Evolutionary conservation across 2,888 invertebrate species (phyloP), one percentile per base, ranked within the genome.

Genomic region (Tridacna crocea): DNA sequence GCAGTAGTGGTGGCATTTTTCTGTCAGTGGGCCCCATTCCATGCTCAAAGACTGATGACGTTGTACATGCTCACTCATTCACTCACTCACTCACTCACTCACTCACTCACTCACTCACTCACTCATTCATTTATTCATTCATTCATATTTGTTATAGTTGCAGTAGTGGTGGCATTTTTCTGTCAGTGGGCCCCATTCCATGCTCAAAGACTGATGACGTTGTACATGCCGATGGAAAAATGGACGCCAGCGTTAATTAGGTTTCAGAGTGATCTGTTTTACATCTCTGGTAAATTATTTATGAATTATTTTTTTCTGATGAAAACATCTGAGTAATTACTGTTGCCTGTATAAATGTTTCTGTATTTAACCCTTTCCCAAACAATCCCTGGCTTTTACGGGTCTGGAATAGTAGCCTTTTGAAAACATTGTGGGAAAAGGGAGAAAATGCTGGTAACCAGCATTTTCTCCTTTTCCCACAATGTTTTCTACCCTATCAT

Each of bases 111-210:
- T n/a, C n/a, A n/a, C n/a, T n/a, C n/a, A n/a, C n/a, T n/a, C n/a
- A n/a, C n/a, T n/a, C n/a, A n/a, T n/a, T n/a, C n/a, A n/a, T n/a
- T n/a, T n/a, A n/a, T n/a, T n/a, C n/a, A n/a, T n/a, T n/a, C n/a
- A n/a, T n/a, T n/a, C n/a, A n/a, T n/a, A n/a, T n/a, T n/a, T n/a
- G n/a, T 95, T 95, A 17, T 95, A 99, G 99, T 97, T 88, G 97
- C 98, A 2, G 98, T 99, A 26, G 99, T 99, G 76, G 96, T 98
- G 11, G 97, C 98, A 96, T 98, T 98, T 94, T 97, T 97, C 80
- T 97, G 98, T 12, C 98, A 98, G 78, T 97, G 98, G 90, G 98
- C 98, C 0, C 98, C 98, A 0, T 98, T 98, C 94, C 98, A 98
- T 95, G 97, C 97, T 12, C 98, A 98, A 94, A 95, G 98, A 72